Evolutionary conservation across 2,797 vertebrate genomes (phyloP), one percentile per base, ranked within the genome.

Genomic region (Phrynocephalus forsythii): DNA sequence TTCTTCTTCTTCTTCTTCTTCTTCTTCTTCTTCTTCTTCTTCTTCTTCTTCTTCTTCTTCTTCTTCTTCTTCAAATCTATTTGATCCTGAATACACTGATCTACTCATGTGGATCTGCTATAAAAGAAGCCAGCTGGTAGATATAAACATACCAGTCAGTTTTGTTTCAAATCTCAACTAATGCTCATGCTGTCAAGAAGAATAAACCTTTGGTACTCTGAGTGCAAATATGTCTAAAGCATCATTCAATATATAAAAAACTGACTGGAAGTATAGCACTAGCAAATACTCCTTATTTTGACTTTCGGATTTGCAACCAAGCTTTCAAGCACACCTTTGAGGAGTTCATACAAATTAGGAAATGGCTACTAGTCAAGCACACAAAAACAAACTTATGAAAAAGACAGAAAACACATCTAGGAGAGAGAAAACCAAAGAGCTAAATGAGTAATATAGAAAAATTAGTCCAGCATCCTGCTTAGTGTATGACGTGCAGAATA

Each of bases 131-230:
- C 89, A 92, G 75, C 16, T 91, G 91, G 82, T n/a, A 89, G 71
- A 89, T 89, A 56, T 50, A 38, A 91, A 88, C 66, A 68, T 91
- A 87, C 88, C 28, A 77, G 78, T 90, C 90, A 79, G 87, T 80
- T 86, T 83, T 87, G 89, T 79, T 89, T 67, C 0, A 1, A 80
- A 88, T 91, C 87, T 84, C 60, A 92, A 78, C 60, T 94, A 93
- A 91, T 92, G 86, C 82, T 92, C 82, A 87, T 87, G 26, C 82
- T 93, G 84, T 90, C 90, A 90, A 79, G 5, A 91, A 79, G 85
- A 92, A 91, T 91, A 86, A 82, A 91, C 0, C 90, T 63, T 76
- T 88, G 20, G 84, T 89, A 91, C 85, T 89, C 85, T n/a, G 69
- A 86, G 24, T 83, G 88, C 81, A 86, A 77, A 80, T 56, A 9